A percentile compares a stretch with the other conserved stretches of the same genome.
phyloP scores from a whole-genome alignment of 2,113 vertebrate genomes.

The Mirounga angustirostris region DNA sequence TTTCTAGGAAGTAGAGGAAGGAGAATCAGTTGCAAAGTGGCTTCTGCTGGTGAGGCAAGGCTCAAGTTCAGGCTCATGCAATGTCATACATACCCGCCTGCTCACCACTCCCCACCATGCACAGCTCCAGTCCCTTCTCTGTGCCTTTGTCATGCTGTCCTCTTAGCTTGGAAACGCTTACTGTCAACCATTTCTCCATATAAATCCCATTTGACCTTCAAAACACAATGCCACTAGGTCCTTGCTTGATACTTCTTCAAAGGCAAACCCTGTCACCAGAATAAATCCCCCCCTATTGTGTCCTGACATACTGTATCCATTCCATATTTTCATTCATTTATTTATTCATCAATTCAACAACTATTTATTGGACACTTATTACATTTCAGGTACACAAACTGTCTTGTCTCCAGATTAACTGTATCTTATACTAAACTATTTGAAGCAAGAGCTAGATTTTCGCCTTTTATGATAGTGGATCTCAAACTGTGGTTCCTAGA shows the following conservation, averaged over 20 bases:
- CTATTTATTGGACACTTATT: background rate
- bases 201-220: background rate
- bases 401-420: background rate
- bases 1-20: background rate
- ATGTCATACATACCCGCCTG: background rate
- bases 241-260: background rate
- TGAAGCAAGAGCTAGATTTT: background rate
- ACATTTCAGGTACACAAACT: background rate
- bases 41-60: background rate
- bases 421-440: background rate
- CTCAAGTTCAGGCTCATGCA: background rate
- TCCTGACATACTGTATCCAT: background rate
- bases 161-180: background rate
- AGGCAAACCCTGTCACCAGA: background rate
- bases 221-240: background rate
- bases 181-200: background rate
- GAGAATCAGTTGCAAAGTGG: background rate
- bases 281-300: background rate
- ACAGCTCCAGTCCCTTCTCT: background rate
- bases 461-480: background rate
- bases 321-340: background rate
- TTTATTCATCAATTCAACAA: background rate
- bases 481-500: background rate
- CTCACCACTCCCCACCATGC: accelerated
- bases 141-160: background rate